Evolutionary conservation across 1,140 invertebrate genomes (phyloP), one percentile per base, ranked within the genome.

Genomic region (Musca domestica): DNA sequence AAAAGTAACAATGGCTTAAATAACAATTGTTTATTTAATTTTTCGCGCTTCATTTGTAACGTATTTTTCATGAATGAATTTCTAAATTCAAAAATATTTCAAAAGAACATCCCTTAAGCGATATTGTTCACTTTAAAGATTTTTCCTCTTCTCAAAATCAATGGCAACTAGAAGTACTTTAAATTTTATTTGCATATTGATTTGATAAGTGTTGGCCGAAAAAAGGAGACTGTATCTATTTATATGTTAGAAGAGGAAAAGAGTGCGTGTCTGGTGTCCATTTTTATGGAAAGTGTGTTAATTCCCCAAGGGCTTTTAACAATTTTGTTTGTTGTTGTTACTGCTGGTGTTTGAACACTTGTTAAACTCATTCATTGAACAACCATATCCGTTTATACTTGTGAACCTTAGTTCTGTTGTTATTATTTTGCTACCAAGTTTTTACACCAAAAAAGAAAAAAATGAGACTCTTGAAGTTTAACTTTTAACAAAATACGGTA

Each of bases 301-400:
- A 61, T 20, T 61, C 56, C 19, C 56, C 41, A 61, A 34, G 27
- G 56, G 7, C 6, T 15, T 56, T 56, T n/a, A 56, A 56, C 12
- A 3, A 27, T 56, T 14, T 56, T 56, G 15, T 56, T 58, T 58
- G 56, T 61, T 23, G 22, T 15, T 41, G 3, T 30, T 34, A n/a
- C 56, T 51, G 17, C 20, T 51, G 48, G 17, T 22, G 48, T 22
- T 51, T 51, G 48, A 19, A 17, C n/a, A 51, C 20, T 19, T 51
- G 30, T 61, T 41, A 41, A 41, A 41, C 34, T 41, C 34, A 41
- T 41, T 41, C 34, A 41, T 41, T 61, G 30, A 61, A 41, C 56
- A 61, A 41, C 27, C 56, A 61, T 61, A 61, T 61, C 56, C 56
- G 56, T 61, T 61, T 61, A 61, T 61, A 61, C 56, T 61, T 61